Base-by-base conservation (phyloP, 2,888 invertebrate species). In the Apamea crenata region DNA sequence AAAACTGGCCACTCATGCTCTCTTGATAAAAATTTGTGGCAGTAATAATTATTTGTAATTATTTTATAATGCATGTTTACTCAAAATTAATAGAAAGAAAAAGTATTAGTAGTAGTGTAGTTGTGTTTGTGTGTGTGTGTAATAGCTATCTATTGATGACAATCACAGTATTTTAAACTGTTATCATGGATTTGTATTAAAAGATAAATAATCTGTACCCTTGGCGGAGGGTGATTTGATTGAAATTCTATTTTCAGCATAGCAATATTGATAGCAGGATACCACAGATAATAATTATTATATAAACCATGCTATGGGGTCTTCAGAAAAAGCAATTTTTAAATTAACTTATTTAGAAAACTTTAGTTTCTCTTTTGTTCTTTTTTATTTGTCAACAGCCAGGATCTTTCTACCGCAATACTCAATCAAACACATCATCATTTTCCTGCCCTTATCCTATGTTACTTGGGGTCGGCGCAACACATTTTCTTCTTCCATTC, bases 181-280 rank as follows among this genome's bases (percentile, higher is more conserved):
- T 68, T 75, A 80, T 69, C 81, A 63, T 47, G 61, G 36, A 69
- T 75, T 81, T 56, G 2, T 53, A 50, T 53, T 81, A 44, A 32
- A n/a, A 53, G 29, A 69, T 63, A 47, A 81, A 36, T 59, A 18
- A 25, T 56, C 0, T 67, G 6, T 12, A 29, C 3, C 10, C 47
- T 50, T 44, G 14, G 14, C 21, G 44, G 10, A 25, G 29, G 0
- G 40, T 16, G 14, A 59, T 47, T 79, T 56, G 21, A 79, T 63
- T 78, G 16, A 32, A 77, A 32, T 36, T 16, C 12, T 21, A n/a
- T 50, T 50, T 56, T 29, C 10, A n/a, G n/a, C 47, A 12, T n/a
- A n/a, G 47, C 21, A 75, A 36, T 36, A 32, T 44, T 59, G 2
- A 18, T 50, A 18, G 18, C 6, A 65, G 6, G 7, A 21, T 12